Percentiles rank a stretch among this genome's conserved stretches.
Evolutionary conservation across 2,888 invertebrate genomes (phyloP).

Genomic region (Leptopilina drosophilae): DNA sequence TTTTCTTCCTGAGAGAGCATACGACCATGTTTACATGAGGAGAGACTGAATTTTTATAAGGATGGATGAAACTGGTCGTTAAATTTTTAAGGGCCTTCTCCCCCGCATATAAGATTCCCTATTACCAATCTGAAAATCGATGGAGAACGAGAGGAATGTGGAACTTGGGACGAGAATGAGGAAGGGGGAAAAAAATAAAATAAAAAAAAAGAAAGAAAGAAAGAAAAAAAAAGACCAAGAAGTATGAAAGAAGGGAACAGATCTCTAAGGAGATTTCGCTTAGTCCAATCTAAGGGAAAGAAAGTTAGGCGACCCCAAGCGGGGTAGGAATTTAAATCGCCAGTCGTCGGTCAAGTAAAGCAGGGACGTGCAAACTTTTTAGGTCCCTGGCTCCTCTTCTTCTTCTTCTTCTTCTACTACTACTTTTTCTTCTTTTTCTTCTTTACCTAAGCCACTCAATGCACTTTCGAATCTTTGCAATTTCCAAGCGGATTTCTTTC

Average conservation of each 20-base stretch:
- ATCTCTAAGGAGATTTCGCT: conserved; percentile 38
- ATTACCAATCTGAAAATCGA: conserved; percentile 34
- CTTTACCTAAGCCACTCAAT: conserved; percentile 19
- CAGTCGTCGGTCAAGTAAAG: conserved; percentile 32
- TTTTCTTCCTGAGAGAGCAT: conserved; percentile 1
- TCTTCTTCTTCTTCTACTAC: not conserved
- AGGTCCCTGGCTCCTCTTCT: not conserved
- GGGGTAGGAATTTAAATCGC: conserved; percentile 32
- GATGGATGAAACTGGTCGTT: conserved; percentile 29
- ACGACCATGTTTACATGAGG: conserved; percentile 14
- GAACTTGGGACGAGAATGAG: conserved; percentile 25
- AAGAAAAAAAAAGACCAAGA: not conserved
- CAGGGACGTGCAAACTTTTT: conserved; percentile 28
- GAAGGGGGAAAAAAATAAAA: too few relatives aligned
- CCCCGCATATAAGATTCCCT: conserved; percentile 25
- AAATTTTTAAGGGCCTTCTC: conserved; percentile 31
- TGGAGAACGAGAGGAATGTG: conserved; percentile 33
- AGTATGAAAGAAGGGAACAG: conserved; percentile 34
- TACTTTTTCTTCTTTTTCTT: not conserved
- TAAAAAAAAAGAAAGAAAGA: not conserved
- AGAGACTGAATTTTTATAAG: conserved; percentile 27
- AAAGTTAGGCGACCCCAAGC: conserved; percentile 32
- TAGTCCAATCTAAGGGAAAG: conserved; percentile 26
- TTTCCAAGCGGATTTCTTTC: conserved; percentile 13
- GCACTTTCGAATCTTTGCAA: conserved; percentile 31